phyloP scores from a whole-genome alignment of 2,113 vertebrate species.

The Dascyllus trimaculatus region DNA sequence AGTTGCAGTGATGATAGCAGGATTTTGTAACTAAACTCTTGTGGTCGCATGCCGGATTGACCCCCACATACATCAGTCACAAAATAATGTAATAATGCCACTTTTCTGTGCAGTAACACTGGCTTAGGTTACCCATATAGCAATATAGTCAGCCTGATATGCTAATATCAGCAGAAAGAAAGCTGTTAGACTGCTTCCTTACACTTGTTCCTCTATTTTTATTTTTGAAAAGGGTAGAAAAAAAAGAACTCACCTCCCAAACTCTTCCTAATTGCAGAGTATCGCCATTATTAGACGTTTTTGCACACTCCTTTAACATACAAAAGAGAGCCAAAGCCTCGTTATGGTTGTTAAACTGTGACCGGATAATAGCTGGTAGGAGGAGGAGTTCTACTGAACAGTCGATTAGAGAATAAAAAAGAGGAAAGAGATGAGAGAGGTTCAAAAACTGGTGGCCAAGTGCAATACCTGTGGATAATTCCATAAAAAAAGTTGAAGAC shows the following conservation, averaged over 20 bases:
- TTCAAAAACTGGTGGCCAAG: neutral
- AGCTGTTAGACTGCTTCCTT: neutral
- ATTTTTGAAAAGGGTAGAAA: neutral
- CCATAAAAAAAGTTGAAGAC: slow-evolving; percentile 1
- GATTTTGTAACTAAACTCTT: too few relatives aligned
- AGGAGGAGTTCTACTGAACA: neutral
- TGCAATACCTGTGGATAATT: slow-evolving; percentile 14
- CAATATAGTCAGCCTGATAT: neutral
- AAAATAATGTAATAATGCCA: neutral
- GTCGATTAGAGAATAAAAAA: slow-evolving; percentile 4
- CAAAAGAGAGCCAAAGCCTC: neutral
- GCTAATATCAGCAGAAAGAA: neutral
- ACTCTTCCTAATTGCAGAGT: too few relatives aligned
- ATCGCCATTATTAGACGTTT: neutral
- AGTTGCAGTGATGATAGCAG: neutral
- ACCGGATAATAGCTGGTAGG: neutral
- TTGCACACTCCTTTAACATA: neutral
- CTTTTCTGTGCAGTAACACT: neutral
- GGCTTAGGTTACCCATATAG: neutral
- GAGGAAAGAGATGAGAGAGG: neutral
- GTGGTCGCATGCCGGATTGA: too few relatives aligned
- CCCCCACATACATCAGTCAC: too few relatives aligned
- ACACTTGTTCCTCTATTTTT: neutral
- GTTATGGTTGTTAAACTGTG: neutral
- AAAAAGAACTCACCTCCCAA: neutral